Conservation (phyloP, 2,888 invertebrate genomes). For the Sinodicranocentrus sp. region DNA sequence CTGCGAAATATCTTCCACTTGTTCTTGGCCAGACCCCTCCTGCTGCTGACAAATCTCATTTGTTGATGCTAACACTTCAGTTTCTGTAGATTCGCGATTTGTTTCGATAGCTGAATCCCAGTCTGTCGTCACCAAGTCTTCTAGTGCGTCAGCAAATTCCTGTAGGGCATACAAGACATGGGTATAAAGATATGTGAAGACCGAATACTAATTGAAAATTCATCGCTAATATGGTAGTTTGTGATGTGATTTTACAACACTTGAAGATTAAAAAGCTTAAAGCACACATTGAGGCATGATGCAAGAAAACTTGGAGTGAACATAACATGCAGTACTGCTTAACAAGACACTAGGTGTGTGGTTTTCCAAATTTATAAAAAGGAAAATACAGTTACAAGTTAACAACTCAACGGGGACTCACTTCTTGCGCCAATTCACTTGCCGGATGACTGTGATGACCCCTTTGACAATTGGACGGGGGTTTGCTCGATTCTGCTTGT, state of each 20-base stretch:
- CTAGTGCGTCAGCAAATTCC: slow-evolving; percentile 75
- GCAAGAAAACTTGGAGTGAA: too few relatives aligned
- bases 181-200: not conserved
- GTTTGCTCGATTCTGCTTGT: not conserved
- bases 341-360: too few relatives aligned
- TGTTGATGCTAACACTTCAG: slow-evolving; percentile 68
- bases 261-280: too few relatives aligned
- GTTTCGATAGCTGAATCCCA: slow-evolving; percentile 66
- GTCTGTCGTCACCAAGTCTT: slow-evolving; percentile 66
- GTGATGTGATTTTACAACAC: too few relatives aligned
- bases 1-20: slow-evolving; percentile 20
- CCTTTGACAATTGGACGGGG: slow-evolving; percentile 24
- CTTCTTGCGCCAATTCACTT: slow-evolving; percentile 76
- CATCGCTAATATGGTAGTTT: too few relatives aligned
- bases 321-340: too few relatives aligned
- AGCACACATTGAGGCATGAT: too few relatives aligned
- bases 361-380: too few relatives aligned
- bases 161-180: slow-evolving; percentile 17
- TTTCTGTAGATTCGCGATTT: slow-evolving; percentile 72
- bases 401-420: slow-evolving; percentile 66
- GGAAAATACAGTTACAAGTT: too few relatives aligned
- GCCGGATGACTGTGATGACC: slow-evolving; percentile 60
- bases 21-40: slow-evolving; percentile 9
- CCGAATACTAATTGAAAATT: not conserved
- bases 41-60: slow-evolving; percentile 33